phyloP scores from a whole-genome alignment of 2,113 vertebrate genomes.

The Alethe diademata region DNA sequence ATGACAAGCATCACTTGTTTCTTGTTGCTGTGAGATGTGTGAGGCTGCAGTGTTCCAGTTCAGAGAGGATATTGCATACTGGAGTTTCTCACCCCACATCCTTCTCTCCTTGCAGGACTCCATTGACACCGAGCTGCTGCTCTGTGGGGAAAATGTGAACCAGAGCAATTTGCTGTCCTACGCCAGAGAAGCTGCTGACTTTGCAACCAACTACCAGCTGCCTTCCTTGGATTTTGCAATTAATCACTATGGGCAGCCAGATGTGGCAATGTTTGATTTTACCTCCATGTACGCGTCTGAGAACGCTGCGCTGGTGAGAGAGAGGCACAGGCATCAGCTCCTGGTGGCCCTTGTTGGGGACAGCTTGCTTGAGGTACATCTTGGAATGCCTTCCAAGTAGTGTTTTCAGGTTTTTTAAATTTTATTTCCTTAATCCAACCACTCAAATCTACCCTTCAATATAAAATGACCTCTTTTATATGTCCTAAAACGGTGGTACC shows the following conservation, averaged over 20 bases:
- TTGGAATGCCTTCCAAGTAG: background rate
- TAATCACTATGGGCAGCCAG: conserved; percentile 91
- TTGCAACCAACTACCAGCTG: conserved; percentile 94
- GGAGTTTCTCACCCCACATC: background rate
- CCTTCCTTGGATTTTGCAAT: conserved; percentile 93
- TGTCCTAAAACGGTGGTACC: background rate
- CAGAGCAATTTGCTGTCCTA: conserved; percentile 92
- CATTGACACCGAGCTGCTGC: conserved; percentile 86
- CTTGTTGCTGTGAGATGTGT: background rate
- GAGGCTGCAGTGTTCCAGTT: background rate
- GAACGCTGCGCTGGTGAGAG: conserved; percentile 89
- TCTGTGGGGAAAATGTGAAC: conserved; percentile 88
- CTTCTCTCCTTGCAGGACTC: conserved; percentile 80
- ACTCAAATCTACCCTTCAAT: background rate
- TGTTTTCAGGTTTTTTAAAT: background rate
- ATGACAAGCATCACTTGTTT: background rate
- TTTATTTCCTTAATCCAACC: background rate
- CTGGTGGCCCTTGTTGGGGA: conserved; percentile 94
- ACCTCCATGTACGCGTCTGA: conserved; percentile 97
- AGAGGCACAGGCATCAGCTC: conserved; percentile 87
- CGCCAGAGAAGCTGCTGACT: conserved; percentile 93
- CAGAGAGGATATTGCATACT: background rate
- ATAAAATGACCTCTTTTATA: background rate
- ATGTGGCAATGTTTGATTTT: conserved; percentile 98
- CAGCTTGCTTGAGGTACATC: conserved; percentile 91